Evolutionary conservation across 2,113 vertebrate genomes (phyloP).

Genomic region (Cyanocitta stelleri): DNA sequence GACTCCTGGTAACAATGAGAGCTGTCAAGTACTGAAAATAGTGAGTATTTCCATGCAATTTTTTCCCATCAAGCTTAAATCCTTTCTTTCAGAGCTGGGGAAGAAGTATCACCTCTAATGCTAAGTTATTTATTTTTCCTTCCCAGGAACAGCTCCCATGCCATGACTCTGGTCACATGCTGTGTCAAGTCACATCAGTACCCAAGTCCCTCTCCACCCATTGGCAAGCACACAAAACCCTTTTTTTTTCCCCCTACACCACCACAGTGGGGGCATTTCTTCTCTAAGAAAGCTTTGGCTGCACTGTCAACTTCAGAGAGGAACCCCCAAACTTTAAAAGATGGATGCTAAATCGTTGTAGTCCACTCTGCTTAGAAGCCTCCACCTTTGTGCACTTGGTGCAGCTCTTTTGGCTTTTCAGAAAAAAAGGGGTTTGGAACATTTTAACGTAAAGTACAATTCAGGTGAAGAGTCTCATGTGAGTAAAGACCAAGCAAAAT

Average conservation of each 20-base stretch:
- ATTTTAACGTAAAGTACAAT: neutral
- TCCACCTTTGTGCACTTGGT: neutral
- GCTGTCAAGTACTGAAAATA: neutral
- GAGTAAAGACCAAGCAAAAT: neutral
- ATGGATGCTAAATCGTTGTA: neutral
- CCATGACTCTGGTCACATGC: neutral
- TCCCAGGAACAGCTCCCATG: neutral
- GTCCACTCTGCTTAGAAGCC: neutral
- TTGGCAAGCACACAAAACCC: rapidly evolving
- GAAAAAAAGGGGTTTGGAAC: neutral
- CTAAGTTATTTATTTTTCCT: neutral
- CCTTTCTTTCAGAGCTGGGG: neutral
- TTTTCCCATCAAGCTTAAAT: neutral
- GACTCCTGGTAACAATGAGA: neutral
- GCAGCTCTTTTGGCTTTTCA: neutral
- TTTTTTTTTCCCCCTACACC: neutral
- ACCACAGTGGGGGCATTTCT: neutral
- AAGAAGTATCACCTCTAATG: neutral
- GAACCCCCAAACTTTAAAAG: neutral
- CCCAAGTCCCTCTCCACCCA: neutral
- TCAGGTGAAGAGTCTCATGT: neutral
- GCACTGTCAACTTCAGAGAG: neutral
- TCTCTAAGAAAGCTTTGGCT: neutral
- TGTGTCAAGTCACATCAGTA: neutral
- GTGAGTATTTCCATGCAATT: neutral